phyloP scores from a whole-genome alignment of 2,888 invertebrate species.

The Ecdyonurus torrentis region DNA sequence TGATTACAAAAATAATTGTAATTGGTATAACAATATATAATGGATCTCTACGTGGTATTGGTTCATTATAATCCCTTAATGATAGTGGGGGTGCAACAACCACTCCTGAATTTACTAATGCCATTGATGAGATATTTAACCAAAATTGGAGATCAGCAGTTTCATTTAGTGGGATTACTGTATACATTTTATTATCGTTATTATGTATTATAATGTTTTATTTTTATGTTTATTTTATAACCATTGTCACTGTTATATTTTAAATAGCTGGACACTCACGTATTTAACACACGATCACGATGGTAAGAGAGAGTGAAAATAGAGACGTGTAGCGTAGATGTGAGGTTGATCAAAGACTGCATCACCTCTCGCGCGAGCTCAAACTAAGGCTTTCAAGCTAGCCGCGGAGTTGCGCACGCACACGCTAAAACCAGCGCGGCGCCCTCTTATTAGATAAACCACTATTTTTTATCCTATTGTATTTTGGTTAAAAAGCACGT shows the following conservation, averaged over 20 bases:
- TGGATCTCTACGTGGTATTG: slow-evolving; percentile 26
- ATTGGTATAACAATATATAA: slow-evolving; percentile 46
- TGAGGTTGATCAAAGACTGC: not conserved
- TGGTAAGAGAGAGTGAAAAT: not conserved
- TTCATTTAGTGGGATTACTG: not conserved
- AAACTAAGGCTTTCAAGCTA: not conserved
- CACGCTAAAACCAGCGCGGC: not conserved
- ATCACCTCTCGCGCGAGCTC: not conserved
- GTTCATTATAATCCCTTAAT: not conserved
- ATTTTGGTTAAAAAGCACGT: too few relatives aligned
- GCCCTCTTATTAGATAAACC: too few relatives aligned
- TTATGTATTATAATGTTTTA: too few relatives aligned
- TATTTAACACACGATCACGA: not conserved
- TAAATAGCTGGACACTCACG: not conserved
- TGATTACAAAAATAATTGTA: slow-evolving; percentile 46
- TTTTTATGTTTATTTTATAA: too few relatives aligned
- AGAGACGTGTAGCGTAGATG: not conserved
- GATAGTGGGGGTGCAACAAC: not conserved
- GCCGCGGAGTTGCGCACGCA: not conserved
- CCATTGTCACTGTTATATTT: not conserved
- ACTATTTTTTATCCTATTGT: too few relatives aligned
- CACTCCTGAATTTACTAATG: not conserved
- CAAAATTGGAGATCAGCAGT: not conserved
- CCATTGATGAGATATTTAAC: not conserved
- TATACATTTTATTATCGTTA: too few relatives aligned